Evolutionary conservation across 2,113 vertebrate species (phyloP).

Genomic region (Catharus fuscescens): DNA sequence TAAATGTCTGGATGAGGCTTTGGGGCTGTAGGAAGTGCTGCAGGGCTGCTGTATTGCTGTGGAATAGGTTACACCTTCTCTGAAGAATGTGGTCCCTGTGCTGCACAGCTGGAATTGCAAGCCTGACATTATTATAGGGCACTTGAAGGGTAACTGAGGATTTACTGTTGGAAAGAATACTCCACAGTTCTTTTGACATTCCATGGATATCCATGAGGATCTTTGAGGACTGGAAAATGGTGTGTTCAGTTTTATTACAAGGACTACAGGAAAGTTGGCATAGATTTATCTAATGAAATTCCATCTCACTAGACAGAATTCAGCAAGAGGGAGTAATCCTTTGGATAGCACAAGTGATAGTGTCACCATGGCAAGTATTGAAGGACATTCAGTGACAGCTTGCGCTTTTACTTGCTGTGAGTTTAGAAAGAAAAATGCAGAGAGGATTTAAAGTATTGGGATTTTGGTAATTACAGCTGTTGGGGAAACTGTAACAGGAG

Average conservation of each 20-base stretch:
- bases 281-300: background rate
- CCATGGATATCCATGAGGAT: background rate
- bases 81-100: background rate
- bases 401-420: background rate
- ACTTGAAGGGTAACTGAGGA: background rate
- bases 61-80: background rate
- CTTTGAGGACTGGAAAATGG: background rate
- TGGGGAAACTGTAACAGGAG: background rate
- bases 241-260: background rate
- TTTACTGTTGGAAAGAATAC: background rate
- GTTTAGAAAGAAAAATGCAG: background rate
- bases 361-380: background rate
- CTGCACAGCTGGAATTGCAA: background rate
- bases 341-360: background rate
- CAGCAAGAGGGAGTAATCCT: background rate
- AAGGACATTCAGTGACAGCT: background rate
- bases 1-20: background rate
- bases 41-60: background rate
- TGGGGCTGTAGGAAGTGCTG: fast-evolving
- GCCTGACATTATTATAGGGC: background rate
- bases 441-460: background rate
- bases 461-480: background rate
- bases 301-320: background rate
- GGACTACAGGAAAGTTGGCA: background rate
- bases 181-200: background rate